Evolutionary conservation across 2,797 vertebrate species (phyloP).

Genomic region (Ptychobarbus kaznakovi): DNA sequence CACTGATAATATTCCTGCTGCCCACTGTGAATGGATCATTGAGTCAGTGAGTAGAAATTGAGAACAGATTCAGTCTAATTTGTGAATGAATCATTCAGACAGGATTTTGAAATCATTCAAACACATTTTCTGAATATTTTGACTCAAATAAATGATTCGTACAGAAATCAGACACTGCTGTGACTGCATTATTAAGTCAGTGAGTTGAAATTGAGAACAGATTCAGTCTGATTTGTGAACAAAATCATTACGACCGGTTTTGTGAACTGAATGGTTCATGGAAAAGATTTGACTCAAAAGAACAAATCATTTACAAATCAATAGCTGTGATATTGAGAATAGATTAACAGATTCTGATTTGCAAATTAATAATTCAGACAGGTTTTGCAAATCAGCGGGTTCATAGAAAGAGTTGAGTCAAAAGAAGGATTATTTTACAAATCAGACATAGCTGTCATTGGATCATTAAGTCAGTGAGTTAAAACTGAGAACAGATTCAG

Average conservation of each 20-base stretch:
- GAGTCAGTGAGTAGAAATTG: neutral
- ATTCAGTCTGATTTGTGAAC: neutral
- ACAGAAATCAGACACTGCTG: neutral
- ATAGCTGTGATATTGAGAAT: neutral
- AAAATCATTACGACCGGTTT: too few species aligned
- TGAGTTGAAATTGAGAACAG: too few species aligned
- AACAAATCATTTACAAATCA: neutral
- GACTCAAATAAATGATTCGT: neutral
- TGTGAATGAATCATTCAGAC: neutral
- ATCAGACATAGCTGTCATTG: neutral
- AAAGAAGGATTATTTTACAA: neutral
- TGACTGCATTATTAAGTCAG: neutral
- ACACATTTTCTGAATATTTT: neutral
- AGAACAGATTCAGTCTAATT: neutral
- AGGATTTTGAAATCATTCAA: neutral
- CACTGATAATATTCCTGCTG: neutral
- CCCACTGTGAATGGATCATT: neutral
- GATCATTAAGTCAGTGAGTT: neutral
- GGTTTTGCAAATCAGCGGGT: neutral
- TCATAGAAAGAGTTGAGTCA: neutral
- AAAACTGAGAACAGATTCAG: too few species aligned
- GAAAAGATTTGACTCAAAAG: neutral
- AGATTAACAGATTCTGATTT: neutral
- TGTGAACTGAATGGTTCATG: neutral
- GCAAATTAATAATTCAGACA: neutral